phyloP scores from a whole-genome alignment of 1,140 invertebrate species.

The Neotoxoptera formosana region DNA sequence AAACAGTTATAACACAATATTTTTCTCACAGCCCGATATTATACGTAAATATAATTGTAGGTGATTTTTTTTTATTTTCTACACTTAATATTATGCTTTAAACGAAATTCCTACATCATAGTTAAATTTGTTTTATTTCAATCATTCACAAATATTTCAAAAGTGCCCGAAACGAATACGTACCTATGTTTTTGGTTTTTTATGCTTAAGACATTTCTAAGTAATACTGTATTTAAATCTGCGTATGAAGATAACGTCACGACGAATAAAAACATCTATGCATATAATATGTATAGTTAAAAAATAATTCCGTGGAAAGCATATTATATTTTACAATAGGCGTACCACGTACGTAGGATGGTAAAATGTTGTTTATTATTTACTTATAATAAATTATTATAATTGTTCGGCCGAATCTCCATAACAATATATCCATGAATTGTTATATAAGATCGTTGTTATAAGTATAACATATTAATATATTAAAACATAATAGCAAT shows the following conservation, averaged over 20 bases:
- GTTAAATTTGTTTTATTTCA: background rate
- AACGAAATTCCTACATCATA: background rate
- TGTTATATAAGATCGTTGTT: background rate
- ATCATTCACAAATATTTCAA: background rate
- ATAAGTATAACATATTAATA: background rate
- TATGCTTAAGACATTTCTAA: too few relatives aligned
- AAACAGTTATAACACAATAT: background rate
- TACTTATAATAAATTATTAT: slow-evolving; percentile 6
- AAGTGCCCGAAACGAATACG: background rate
- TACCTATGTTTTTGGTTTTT: background rate
- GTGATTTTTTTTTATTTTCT: background rate
- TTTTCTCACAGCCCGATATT: background rate
- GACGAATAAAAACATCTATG: background rate
- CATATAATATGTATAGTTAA: too few relatives aligned
- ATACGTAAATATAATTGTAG: background rate
- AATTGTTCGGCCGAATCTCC: background rate
- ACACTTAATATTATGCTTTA: background rate
- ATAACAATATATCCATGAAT: slow-evolving; percentile 20
- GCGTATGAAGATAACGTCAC: background rate
- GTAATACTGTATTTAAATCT: background rate
- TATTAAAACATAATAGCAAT: background rate
- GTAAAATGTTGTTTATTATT: background rate
- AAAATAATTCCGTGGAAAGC: background rate
- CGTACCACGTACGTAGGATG: background rate
- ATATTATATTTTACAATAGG: background rate